These are phyloP conservation scores for Galerucella nymphaeae DNA, from an alignment of 2,888 invertebrate genomes.

Conservation along the genomic window DNA sequence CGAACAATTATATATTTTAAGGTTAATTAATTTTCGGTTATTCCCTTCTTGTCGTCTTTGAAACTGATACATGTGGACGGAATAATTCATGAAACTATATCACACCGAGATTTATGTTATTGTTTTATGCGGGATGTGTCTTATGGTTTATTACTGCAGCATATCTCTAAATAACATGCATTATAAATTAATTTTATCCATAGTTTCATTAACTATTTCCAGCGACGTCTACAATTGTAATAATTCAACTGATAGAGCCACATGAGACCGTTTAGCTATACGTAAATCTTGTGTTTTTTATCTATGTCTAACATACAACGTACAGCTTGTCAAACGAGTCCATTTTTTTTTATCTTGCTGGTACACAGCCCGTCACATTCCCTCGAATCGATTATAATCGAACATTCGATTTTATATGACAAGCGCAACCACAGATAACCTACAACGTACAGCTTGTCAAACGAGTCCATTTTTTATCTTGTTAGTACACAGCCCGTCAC, in stretches of 20 bases:
- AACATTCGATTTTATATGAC: neutral
- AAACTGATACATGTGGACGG: conserved; percentile 9
- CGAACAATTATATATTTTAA: neutral
- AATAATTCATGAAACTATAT: conserved; percentile 38
- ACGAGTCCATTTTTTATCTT: too few species aligned
- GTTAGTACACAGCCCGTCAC: too few species aligned
- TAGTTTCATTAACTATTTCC: neutral
- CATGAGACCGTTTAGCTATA: neutral
- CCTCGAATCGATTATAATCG: neutral
- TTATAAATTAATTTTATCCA: neutral
- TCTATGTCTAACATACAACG: too few species aligned
- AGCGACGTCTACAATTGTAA: neutral
- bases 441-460: too few species aligned
- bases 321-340: too few species aligned
- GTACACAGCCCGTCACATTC: too few species aligned
- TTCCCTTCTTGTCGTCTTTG: conserved; percentile 3
- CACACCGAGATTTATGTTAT: conserved; percentile 35
- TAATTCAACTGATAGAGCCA: neutral
- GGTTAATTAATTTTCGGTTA: conserved; percentile 15
- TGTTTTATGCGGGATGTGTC: conserved; percentile 7
- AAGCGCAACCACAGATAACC: too few species aligned
- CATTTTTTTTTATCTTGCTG: too few species aligned
- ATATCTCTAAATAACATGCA: neutral
- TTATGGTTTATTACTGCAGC: conserved; percentile 14
- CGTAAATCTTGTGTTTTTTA: neutral